Evolutionary conservation across 2,113 vertebrate species (phyloP).

Genomic region (Xiphias gladius): DNA sequence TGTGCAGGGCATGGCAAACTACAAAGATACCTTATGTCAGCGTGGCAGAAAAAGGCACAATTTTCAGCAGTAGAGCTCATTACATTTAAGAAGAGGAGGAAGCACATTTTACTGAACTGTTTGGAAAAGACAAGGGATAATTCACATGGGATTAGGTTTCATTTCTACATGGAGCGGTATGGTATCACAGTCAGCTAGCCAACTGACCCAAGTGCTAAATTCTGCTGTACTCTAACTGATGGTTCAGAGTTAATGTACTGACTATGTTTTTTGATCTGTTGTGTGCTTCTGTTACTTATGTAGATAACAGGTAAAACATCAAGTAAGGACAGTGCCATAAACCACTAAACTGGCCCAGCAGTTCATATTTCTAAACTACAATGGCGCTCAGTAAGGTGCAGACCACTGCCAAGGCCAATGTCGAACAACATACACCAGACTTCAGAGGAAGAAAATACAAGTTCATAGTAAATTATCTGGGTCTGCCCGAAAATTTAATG

Average conservation of each 20-base stretch:
- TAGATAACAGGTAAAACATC: not conserved
- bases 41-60: not conserved
- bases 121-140: slow-evolving; percentile 11
- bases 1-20: slow-evolving; percentile 3
- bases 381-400: too few species aligned
- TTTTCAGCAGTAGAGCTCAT: not conserved
- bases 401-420: too few species aligned
- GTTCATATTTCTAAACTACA: too few species aligned
- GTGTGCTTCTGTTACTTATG: not conserved
- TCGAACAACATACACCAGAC: too few species aligned
- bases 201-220: not conserved
- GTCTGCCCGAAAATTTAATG: too few species aligned
- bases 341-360: too few species aligned
- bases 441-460: too few species aligned
- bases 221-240: too few species aligned
- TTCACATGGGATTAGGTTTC: not conserved
- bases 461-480: too few species aligned
- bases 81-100: not conserved
- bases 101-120: not conserved
- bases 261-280: too few species aligned
- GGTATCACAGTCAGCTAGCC: too few species aligned
- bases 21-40: not conserved
- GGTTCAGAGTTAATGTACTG: too few species aligned
- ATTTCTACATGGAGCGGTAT: not conserved
- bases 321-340: not conserved